These are phyloP conservation scores for Poecilia picta DNA, from an alignment of 2,797 vertebrate genomes.

Conservation along the genomic window DNA sequence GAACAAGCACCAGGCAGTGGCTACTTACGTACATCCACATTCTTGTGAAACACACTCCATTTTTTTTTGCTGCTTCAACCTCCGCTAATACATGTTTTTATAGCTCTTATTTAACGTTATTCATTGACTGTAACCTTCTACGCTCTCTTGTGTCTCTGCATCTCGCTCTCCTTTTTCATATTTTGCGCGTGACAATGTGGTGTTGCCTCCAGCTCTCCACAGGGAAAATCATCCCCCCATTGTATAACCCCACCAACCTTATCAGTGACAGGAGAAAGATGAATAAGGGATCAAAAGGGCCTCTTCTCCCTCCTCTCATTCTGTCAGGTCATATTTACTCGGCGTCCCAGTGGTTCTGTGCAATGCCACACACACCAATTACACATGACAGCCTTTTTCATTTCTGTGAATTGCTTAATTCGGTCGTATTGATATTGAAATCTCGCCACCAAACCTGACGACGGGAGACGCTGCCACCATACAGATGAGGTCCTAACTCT, in stretches of 20 bases:
- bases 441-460: constrained; percentile 42
- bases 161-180: constrained; percentile 23
- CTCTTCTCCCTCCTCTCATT: constrained; percentile 67
- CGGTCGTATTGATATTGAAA: constrained; percentile 45
- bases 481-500: neutral
- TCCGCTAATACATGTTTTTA: constrained; percentile 31
- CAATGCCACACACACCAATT: constrained; percentile 70
- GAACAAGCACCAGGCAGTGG: constrained; percentile 29
- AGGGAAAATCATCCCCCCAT: constrained; percentile 67
- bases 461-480: constrained; percentile 31
- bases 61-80: constrained; percentile 21
- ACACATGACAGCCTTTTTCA: constrained; percentile 67
- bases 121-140: constrained; percentile 27
- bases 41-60: constrained; percentile 23
- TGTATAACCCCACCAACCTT: constrained; percentile 55
- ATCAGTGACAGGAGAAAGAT: constrained; percentile 75
- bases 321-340: constrained; percentile 77
- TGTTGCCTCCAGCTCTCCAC: constrained; percentile 50
- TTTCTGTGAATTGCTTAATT: constrained; percentile 49
- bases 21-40: constrained; percentile 14
- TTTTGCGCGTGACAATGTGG: constrained; percentile 46
- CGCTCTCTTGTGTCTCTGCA: constrained; percentile 3
- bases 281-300: constrained; percentile 78
- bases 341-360: constrained; percentile 56
- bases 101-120: constrained; percentile 40